Evolutionary conservation across 1,140 invertebrate genomes (phyloP).

Genomic region (Aphidius ervi): DNA sequence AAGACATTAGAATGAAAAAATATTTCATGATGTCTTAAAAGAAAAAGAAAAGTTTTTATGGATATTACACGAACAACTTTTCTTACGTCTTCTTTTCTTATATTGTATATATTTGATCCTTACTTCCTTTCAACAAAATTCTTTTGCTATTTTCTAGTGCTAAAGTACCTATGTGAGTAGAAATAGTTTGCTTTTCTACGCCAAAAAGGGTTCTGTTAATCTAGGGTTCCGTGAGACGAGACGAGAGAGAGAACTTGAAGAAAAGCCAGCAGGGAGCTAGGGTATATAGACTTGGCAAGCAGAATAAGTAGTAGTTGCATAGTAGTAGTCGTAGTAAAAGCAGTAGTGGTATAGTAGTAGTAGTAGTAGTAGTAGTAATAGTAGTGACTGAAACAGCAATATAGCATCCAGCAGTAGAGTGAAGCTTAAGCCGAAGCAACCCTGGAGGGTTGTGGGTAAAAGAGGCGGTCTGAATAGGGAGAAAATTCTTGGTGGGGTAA

Average conservation of each 20-base stretch:
- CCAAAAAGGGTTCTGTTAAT: conserved; percentile 51
- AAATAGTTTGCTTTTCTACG: conserved; percentile 32
- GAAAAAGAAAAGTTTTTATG: no score
- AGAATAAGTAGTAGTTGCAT: conserved; percentile 14
- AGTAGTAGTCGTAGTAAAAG: conserved; percentile 16
- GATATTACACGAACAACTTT: not conserved
- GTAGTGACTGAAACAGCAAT: no score
- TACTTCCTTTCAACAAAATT: not conserved
- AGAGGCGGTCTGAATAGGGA: conserved; percentile 15
- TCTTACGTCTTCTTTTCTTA: conserved; percentile 7
- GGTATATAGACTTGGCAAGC: conserved; percentile 16
- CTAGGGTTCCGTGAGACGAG: conserved; percentile 40
- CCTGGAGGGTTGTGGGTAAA: conserved; percentile 18
- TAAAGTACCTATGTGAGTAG: conserved; percentile 46
- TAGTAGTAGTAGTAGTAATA: conserved; percentile 18
- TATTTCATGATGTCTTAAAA: no score
- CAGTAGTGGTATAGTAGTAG: conserved; percentile 8
- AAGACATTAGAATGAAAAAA: no score
- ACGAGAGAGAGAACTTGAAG: conserved; percentile 23
- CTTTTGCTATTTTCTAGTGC: conserved; percentile 27
- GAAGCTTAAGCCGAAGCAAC: conserved; percentile 8
- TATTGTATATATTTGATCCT: conserved; percentile 2
- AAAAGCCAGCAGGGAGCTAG: conserved; percentile 27
- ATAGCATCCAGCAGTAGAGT: conserved; percentile 8
- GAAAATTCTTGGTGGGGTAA: conserved; percentile 22